These are phyloP conservation scores for Monopis laevigella DNA, from an alignment of 2,888 invertebrate genomes.

Conservation along the genomic window DNA sequence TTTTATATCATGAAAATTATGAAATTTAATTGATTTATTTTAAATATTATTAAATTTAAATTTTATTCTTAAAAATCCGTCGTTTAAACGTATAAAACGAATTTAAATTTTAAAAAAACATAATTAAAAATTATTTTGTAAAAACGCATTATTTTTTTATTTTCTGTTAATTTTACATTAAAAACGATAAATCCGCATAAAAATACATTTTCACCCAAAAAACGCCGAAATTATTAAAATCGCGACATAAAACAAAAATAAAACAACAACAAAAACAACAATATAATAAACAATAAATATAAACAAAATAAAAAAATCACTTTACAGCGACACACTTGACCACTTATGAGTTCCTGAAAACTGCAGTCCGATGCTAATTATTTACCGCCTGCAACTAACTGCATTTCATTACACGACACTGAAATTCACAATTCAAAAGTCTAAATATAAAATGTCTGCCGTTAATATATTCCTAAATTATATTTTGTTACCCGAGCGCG, in stretches of 20 bases:
- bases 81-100: too few relatives aligned
- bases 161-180: too few relatives aligned
- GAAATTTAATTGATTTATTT: neutral
- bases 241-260: conserved; percentile 27
- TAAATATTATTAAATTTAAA: too few relatives aligned
- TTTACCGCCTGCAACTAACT: conserved; percentile 35
- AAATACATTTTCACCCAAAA: conserved; percentile 22
- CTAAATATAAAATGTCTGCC: too few relatives aligned
- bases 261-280: conserved; percentile 31
- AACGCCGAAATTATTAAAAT: conserved; percentile 33
- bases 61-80: too few relatives aligned
- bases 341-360: conserved; percentile 52
- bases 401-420: neutral
- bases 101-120: too few relatives aligned
- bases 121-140: too few relatives aligned
- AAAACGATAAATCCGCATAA: too few relatives aligned
- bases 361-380: conserved; percentile 61
- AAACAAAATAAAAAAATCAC: conserved; percentile 35
- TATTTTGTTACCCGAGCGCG: conserved; percentile 31
- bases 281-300: conserved; percentile 18
- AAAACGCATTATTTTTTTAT: too few relatives aligned
- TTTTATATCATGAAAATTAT: neutral
- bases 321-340: conserved; percentile 51
- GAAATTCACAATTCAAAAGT: too few relatives aligned
- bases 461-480: too few relatives aligned